Conservation (phyloP, 2,888 invertebrate genomes). For the Eugnorisma glareosa region DNA sequence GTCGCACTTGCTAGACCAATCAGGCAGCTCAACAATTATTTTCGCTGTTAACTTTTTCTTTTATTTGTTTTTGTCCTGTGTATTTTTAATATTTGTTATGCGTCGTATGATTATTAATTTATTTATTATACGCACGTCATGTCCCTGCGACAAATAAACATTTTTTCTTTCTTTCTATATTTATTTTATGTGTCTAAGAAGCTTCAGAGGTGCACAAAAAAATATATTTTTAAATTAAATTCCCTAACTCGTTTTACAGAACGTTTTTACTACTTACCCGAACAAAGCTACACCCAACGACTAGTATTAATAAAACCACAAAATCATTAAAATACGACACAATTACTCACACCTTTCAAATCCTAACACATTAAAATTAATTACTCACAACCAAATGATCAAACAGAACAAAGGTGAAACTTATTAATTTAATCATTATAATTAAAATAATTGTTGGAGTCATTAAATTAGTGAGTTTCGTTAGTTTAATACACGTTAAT, state of each 20-base stretch:
- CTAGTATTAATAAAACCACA: neutral
- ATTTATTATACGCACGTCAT: too few species aligned
- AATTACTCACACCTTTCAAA: conserved; percentile 16
- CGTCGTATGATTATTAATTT: too few species aligned
- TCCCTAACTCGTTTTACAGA: neutral
- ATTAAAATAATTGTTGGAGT: conserved; percentile 27
- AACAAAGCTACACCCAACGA: neutral
- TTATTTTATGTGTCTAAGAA: neutral
- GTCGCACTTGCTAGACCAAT: too few species aligned
- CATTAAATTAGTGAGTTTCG: conserved; percentile 53
- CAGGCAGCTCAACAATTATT: too few species aligned
- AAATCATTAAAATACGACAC: neutral
- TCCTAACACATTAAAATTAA: conserved; percentile 45
- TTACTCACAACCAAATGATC: conserved; percentile 38
- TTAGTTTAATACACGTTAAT: conserved; percentile 58
- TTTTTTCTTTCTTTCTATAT: too few species aligned
- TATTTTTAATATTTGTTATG: too few species aligned
- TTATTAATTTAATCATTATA: conserved; percentile 59
- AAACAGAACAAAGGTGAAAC: conserved; percentile 44
- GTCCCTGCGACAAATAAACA: too few species aligned
- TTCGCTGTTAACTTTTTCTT: too few species aligned
- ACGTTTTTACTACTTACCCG: neutral
- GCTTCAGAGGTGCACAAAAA: neutral
- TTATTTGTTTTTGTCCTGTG: too few species aligned
- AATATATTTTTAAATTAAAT: neutral